A percentile compares a stretch with the other conserved stretches of the same genome.
Evolutionary conservation across 2,888 invertebrate genomes (phyloP).

Genomic region (Acanthosepion esculentum): DNA sequence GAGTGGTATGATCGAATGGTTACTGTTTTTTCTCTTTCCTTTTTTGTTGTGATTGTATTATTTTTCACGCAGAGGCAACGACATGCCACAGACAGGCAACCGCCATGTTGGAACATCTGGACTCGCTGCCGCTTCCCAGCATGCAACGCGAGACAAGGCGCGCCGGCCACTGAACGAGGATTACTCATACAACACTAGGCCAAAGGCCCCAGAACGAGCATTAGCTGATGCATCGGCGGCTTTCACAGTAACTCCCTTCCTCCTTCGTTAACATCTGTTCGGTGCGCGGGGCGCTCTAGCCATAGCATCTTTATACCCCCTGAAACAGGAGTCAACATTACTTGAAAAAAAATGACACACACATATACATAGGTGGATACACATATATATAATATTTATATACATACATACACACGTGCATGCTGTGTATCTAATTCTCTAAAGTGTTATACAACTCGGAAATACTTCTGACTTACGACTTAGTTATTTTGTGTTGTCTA

Average conservation of each 20-base stretch:
- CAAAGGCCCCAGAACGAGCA: constrained; percentile 41
- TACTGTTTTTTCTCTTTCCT: constrained; percentile 35
- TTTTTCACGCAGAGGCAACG: constrained; percentile 44
- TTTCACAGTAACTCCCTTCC: background rate
- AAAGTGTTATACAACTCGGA: background rate
- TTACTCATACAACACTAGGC: background rate
- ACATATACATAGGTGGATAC: background rate
- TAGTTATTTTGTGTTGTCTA: too few relatives aligned
- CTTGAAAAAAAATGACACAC: background rate
- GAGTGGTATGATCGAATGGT: background rate
- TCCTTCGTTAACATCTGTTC: constrained; percentile 13
- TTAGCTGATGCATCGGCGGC: background rate
- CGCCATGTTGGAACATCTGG: constrained; percentile 67
- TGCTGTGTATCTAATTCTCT: background rate
- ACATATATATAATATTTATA: background rate
- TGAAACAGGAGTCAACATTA: background rate
- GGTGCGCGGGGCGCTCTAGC: constrained; percentile 21
- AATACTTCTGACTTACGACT: too few relatives aligned
- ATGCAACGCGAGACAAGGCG: constrained; percentile 45
- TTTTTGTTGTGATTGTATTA: constrained; percentile 33
- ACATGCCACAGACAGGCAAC: constrained; percentile 49
- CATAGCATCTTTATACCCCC: background rate
- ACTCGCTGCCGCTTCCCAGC: constrained; percentile 46
- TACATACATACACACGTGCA: background rate
- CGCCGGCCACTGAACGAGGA: background rate